Evolutionary conservation across 2,797 vertebrate species (phyloP).

Genomic region (Eulemur rubriventer): DNA sequence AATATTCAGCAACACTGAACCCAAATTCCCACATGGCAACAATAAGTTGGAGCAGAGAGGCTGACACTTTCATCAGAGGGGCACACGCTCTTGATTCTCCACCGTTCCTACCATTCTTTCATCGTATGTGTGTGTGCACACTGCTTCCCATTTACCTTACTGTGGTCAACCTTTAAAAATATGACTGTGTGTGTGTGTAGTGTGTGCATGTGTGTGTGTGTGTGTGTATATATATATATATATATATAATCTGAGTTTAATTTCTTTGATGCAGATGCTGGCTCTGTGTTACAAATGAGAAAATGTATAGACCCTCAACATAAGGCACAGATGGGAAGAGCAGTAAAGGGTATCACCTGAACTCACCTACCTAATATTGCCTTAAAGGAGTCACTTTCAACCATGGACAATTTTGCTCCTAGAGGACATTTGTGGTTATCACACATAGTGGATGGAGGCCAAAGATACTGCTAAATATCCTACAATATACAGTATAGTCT

Average conservation of each 20-base stretch:
- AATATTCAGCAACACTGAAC: not conserved
- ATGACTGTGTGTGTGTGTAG: not conserved
- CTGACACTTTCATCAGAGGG: not conserved
- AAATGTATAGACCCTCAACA: not conserved
- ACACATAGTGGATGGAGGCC: not conserved
- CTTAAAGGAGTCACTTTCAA: not conserved
- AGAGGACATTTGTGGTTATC: not conserved
- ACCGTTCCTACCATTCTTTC: not conserved
- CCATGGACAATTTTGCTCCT: not conserved
- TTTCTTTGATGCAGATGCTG: not conserved
- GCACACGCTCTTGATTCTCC: not conserved
- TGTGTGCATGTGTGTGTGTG: not conserved
- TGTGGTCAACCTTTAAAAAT: not conserved
- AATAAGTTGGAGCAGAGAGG: not conserved
- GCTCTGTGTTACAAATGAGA: not conserved
- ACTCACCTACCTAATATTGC: not conserved
- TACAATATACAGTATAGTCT: not conserved
- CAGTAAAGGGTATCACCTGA: not conserved
- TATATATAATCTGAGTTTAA: not conserved
- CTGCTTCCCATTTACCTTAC: not conserved
- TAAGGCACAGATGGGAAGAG: not conserved
- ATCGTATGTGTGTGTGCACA: too few relatives aligned
- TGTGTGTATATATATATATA: not conserved
- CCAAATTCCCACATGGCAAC: not conserved
- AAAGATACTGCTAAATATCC: not conserved